A percentile compares a stretch with the other conserved stretches of the same genome.
These are phyloP conservation scores for Azorinus chamasolen DNA, from an alignment of 2,888 invertebrate genomes.

Conservation along the genomic window DNA sequence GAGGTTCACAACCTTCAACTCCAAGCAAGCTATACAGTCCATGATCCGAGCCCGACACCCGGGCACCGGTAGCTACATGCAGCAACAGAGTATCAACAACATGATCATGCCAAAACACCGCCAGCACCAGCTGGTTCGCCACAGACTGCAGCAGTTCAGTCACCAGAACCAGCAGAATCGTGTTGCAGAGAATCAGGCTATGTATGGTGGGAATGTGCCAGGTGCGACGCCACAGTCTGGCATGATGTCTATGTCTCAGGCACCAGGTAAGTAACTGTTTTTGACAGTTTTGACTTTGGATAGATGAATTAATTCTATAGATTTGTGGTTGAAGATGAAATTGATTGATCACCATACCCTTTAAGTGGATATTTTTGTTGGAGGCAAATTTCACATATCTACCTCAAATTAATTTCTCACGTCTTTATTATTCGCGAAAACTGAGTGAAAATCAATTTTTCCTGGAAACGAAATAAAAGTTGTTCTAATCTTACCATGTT, in stretches of 20 bases:
- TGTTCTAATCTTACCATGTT: too few species aligned
- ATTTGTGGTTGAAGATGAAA: too few species aligned
- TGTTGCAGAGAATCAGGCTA: constrained; percentile 62
- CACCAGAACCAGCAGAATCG: constrained; percentile 65
- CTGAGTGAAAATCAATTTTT: too few species aligned
- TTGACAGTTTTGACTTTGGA: background rate
- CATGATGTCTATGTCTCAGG: constrained; percentile 71
- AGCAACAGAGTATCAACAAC: constrained; percentile 52
- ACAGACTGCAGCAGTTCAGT: constrained; percentile 64
- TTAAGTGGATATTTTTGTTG: too few species aligned
- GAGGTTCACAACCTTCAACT: constrained; percentile 31
- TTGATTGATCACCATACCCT: too few species aligned
- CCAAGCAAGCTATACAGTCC: constrained; percentile 68
- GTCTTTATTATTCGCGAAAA: too few species aligned
- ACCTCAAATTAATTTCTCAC: too few species aligned
- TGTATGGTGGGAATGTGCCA: constrained; percentile 50
- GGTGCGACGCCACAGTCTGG: constrained; percentile 57
- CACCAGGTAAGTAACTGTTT: constrained; percentile 39
- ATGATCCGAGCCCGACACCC: constrained; percentile 69
- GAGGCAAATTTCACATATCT: too few species aligned
- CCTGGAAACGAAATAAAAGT: too few species aligned
- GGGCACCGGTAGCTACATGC: constrained; percentile 56
- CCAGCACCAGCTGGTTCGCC: constrained; percentile 68
- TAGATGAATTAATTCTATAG: background rate
- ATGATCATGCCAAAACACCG: constrained; percentile 69